Evolutionary conservation across 2,797 vertebrate genomes (phyloP).

Genomic region (Limnodromus scolopaceus): DNA sequence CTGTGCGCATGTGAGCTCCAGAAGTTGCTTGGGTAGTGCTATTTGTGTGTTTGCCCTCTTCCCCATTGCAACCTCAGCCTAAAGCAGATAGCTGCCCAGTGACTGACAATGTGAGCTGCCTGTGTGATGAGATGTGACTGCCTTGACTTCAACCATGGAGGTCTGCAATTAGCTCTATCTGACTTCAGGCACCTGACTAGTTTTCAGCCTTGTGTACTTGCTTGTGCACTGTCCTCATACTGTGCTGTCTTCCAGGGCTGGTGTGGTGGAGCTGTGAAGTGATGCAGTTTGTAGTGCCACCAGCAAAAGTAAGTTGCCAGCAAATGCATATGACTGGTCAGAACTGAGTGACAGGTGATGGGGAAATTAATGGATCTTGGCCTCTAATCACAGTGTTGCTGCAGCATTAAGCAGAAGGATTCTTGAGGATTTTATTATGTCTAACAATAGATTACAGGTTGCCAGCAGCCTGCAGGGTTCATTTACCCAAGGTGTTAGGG

Average conservation of each 20-base stretch:
- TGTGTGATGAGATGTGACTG: slow-evolving; percentile 78
- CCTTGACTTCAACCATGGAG: slow-evolving; percentile 76
- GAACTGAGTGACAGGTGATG: not conserved
- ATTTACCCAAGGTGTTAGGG: not conserved
- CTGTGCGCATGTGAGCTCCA: not conserved
- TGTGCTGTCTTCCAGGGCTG: not conserved
- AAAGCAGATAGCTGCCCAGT: not conserved
- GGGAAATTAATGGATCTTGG: not conserved
- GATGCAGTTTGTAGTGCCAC: not conserved
- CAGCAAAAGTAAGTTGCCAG: not conserved
- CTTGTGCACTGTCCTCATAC: not conserved
- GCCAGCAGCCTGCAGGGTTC: not conserved
- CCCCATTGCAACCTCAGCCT: not conserved
- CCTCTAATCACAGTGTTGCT: not conserved
- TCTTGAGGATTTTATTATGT: not conserved
- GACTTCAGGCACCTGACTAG: slow-evolving; percentile 50
- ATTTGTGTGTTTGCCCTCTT: accelerated
- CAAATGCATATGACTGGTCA: not conserved
- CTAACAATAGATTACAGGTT: not conserved
- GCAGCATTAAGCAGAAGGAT: not conserved
- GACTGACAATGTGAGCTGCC: slow-evolving; percentile 21
- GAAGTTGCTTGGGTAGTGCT: accelerated
- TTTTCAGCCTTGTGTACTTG: not conserved
- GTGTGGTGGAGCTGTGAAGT: not conserved
- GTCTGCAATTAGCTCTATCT: slow-evolving; percentile 85